Evolutionary conservation across 1,140 invertebrate genomes (phyloP), one percentile per base, ranked within the genome.

Genomic region (Bombus fervidus): DNA sequence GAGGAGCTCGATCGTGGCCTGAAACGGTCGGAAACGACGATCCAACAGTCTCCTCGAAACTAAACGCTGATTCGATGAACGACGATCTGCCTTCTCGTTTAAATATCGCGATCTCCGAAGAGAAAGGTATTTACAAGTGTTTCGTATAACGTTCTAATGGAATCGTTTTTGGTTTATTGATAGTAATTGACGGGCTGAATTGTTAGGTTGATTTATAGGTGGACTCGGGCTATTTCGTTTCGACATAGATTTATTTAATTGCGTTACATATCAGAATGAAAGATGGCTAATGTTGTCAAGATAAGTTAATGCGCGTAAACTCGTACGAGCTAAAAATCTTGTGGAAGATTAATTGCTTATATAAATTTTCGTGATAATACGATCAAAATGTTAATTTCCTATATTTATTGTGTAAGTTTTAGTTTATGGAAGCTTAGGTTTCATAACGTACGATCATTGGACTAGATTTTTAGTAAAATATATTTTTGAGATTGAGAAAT

Each of bases 11-110:
- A 79, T 80, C 78, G 39, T 69, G 25, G 41, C 41, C 39, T 43
- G 22, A 34, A 53, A 34, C 12, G 37, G 2, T 43, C 12, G 6
- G 8, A 18, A 39, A 64, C 71, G 34, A 31, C 25, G 31, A 76
- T 59, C 53, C 37, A 22, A 41, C 71, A 9, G 71, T 75, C 73
- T 75, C 22, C 47, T 37, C 73, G 43, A 75, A 57, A 72, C 73
- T 34, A 28, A 75, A 75, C 73, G 47, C 73, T 37, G 73, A 75
- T 75, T 75, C 73, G 43, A 75, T 59, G 73, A 34, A 75, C 73
- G 43, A 57, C 47, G 73, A 75, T 75, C 47, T 34, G 22, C 28
- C 28, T n/a, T n/a, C 41, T 22, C 69, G 69, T 39, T 73, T 73
- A 73, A 73, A 47, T 76, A 59, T 76, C 47, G 22, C 34, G 53